These are phyloP conservation scores for Falco peregrinus DNA, from an alignment of 2,797 vertebrate genomes.

Conservation along the genomic window DNA sequence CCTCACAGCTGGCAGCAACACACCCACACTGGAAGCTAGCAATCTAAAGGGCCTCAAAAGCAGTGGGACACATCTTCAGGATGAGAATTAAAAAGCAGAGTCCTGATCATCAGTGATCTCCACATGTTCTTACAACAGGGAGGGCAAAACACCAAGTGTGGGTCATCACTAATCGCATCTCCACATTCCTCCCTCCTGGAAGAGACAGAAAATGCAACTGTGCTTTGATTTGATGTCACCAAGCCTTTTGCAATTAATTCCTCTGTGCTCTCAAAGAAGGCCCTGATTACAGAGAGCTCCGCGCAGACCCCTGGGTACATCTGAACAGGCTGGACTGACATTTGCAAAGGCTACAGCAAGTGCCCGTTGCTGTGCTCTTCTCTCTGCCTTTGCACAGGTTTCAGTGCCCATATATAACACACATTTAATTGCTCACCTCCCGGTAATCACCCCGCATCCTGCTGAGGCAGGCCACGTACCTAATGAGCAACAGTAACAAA, in stretches of 20 bases:
- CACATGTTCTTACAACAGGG: background rate
- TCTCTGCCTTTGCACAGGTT: background rate
- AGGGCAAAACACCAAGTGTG: background rate
- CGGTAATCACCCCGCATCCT: rapidly evolving
- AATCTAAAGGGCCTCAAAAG: background rate
- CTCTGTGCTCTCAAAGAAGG: background rate
- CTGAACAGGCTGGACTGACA: background rate
- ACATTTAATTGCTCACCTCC: background rate
- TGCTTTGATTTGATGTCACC: background rate
- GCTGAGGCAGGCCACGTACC: background rate
- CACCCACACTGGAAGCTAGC: background rate
- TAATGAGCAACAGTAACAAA: background rate
- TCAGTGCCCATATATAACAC: too few relatives aligned
- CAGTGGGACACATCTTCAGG: background rate
- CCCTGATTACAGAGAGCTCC: background rate
- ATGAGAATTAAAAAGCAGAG: background rate
- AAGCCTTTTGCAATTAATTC: background rate
- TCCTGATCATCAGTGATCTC: background rate
- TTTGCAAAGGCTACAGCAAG: background rate
- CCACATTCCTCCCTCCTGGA: background rate
- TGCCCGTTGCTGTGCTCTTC: background rate
- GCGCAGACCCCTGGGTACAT: background rate
- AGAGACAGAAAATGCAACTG: background rate
- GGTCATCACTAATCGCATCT: background rate
- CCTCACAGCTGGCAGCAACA: background rate